A percentile compares a stretch with the other conserved stretches of the same genome.
Evolutionary conservation across 2,113 vertebrate species (phyloP).

Genomic region (Tupaia chinensis): DNA sequence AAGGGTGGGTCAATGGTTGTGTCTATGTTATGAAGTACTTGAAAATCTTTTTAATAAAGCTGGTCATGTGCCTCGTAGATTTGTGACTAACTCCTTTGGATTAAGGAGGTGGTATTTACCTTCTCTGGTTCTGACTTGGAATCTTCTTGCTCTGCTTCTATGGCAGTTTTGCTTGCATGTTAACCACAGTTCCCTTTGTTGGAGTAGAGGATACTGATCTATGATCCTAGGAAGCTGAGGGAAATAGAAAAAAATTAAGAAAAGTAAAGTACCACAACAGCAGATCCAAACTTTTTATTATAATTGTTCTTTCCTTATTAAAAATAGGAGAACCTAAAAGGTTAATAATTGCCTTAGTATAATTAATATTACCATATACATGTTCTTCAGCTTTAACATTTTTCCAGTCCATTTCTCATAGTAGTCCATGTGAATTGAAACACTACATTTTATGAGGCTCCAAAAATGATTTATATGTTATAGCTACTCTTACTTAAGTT

Average conservation of each 20-base stretch:
- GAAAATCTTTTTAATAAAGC: background rate
- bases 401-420: background rate
- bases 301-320: background rate
- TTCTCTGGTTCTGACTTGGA: constrained; percentile 47
- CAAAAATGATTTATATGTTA: constrained; percentile 25
- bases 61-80: background rate
- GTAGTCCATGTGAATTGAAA: background rate
- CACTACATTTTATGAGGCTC: background rate
- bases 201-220: constrained; percentile 27
- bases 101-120: background rate
- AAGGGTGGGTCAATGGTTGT: background rate
- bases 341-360: background rate
- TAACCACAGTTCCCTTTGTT: constrained; percentile 50
- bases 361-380: constrained; percentile 24
- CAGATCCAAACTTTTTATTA: background rate
- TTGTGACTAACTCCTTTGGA: background rate
- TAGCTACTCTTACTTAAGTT: constrained; percentile 17
- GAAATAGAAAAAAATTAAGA: constrained; percentile 43
- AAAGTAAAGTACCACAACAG: background rate
- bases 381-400: constrained; percentile 20
- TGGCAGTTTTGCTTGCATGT: background rate
- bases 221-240: background rate
- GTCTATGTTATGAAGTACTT: constrained; percentile 34
- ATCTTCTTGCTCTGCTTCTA: constrained; percentile 2
- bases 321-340: background rate